Evolutionary conservation across 2,113 vertebrate species (phyloP).

Genomic region (Protobothrops mucrosquamatus): DNA sequence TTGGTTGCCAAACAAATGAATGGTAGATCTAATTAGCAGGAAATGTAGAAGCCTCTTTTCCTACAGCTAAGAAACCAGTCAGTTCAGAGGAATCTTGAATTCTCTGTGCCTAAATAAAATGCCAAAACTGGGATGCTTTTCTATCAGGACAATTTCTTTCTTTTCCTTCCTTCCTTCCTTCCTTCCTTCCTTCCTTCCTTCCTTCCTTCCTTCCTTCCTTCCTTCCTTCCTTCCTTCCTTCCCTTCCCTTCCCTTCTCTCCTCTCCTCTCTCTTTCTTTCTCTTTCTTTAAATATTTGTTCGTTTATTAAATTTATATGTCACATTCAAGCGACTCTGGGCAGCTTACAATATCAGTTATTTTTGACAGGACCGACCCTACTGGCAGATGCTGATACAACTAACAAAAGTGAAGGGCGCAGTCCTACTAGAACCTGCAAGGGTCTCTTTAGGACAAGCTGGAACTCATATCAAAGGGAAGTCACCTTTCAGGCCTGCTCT

Average conservation of each 20-base stretch:
- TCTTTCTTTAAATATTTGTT: too few relatives aligned
- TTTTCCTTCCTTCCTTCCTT: too few relatives aligned
- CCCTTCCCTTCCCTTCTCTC: too few relatives aligned
- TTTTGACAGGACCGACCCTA: neutral
- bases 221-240: too few relatives aligned
- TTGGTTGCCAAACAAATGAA: neutral
- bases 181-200: too few relatives aligned
- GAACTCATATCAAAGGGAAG: neutral
- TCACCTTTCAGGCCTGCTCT: neutral
- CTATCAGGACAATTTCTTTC: too few relatives aligned
- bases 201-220: too few relatives aligned
- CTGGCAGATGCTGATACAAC: neutral
- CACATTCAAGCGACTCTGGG: neutral
- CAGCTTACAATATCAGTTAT: neutral
- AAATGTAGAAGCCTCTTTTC: neutral
- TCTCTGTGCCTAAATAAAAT: neutral
- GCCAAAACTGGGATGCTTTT: neutral
- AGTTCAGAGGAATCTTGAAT: neutral
- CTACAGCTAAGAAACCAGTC: neutral
- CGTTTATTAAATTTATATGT: neutral
- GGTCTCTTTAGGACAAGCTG: neutral
- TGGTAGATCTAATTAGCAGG: neutral
- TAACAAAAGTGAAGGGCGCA: neutral
- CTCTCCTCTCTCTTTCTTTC: too few relatives aligned
- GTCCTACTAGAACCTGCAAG: neutral